Conservation (phyloP, 2,888 invertebrate species). For the Tiliacea citrago region DNA sequence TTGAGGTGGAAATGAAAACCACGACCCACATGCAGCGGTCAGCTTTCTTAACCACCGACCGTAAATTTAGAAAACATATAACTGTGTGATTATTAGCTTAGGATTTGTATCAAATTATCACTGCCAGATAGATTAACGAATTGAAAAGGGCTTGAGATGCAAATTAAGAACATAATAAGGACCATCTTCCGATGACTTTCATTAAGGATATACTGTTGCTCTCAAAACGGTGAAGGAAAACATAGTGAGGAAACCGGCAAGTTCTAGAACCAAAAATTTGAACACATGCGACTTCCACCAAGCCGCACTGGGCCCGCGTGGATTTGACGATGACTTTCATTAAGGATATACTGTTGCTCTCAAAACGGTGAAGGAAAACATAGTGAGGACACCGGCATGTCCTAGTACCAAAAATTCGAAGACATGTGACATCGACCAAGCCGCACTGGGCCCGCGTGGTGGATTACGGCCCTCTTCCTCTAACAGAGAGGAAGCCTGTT, state of each 20-base stretch:
- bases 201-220: not conserved
- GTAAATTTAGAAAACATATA: constrained; percentile 61
- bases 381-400: too few species aligned
- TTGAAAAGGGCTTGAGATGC: not conserved
- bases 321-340: not conserved
- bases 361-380: too few species aligned
- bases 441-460: too few species aligned
- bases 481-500: too few species aligned
- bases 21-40: constrained; percentile 70
- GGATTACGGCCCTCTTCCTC: too few species aligned
- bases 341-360: not conserved
- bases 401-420: too few species aligned
- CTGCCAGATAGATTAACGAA: not conserved
- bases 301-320: too few species aligned
- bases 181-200: not conserved
- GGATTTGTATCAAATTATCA: constrained; percentile 24
- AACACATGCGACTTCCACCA: too few species aligned
- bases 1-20: constrained; percentile 71
- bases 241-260: too few species aligned
- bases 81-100: constrained; percentile 36
- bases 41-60: constrained; percentile 73
- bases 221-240: too few species aligned
- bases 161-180: not conserved
- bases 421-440: too few species aligned
- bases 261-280: too few species aligned